Percentiles rank a stretch among this genome's conserved stretches.
phyloP scores from a whole-genome alignment of 1,140 invertebrate genomes.

The Heliconius congener region DNA sequence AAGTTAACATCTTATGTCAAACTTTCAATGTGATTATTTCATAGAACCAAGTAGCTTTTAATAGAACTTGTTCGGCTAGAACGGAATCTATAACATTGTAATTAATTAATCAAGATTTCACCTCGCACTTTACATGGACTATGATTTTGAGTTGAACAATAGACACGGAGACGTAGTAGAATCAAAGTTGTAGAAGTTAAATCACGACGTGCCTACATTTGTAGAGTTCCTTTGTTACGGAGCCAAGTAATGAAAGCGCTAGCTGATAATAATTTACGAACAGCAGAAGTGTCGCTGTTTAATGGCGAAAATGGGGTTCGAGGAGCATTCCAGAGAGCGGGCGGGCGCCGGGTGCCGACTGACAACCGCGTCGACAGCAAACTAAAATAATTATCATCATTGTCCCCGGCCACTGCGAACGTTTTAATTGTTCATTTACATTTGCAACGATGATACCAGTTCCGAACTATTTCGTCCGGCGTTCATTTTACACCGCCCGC shows the following conservation, averaged over 20 bases:
- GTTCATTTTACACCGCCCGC: conserved; percentile 71
- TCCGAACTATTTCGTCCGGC: conserved; percentile 75
- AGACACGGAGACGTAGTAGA: conserved; percentile 63
- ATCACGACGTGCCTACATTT: conserved; percentile 70
- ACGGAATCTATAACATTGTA: conserved; percentile 66
- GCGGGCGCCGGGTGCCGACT: conserved; percentile 47
- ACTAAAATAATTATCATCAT: conserved; percentile 82
- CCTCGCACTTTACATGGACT: conserved; percentile 75
- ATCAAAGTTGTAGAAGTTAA: conserved; percentile 76
- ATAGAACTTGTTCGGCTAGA: conserved; percentile 56
- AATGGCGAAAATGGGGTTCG: conserved; percentile 77
- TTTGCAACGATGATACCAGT: conserved; percentile 80
- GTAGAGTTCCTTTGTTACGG: conserved; percentile 76
- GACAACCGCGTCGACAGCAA: conserved; percentile 75
- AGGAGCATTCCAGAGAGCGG: conserved; percentile 73
- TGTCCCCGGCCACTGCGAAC: conserved; percentile 77
- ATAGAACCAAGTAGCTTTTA: conserved; percentile 53
- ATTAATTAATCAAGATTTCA: conserved; percentile 80
- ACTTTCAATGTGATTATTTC: conserved; percentile 38
- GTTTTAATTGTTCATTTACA: conserved; percentile 82
- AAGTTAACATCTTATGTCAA: conserved; percentile 32
- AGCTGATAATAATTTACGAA: conserved; percentile 81
- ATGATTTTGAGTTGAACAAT: conserved; percentile 74
- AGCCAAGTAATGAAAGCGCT: conserved; percentile 78
- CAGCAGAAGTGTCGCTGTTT: conserved; percentile 79